Evolutionary conservation across 2,113 vertebrate species (phyloP).

Genomic region (Dipodomys merriami): DNA sequence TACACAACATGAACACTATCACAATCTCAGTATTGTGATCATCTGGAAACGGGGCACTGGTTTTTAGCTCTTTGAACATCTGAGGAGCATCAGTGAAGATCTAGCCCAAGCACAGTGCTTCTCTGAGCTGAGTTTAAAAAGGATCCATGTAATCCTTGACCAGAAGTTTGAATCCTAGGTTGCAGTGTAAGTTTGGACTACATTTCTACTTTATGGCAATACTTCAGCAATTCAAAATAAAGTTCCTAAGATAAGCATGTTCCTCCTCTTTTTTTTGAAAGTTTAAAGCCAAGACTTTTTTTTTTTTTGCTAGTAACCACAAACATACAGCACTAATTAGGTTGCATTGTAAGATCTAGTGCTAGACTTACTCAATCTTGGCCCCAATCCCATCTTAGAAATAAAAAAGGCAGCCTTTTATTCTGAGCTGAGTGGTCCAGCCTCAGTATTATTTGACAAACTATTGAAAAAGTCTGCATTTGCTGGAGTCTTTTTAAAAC

Average conservation of each 20-base stretch:
- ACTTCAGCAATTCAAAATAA: constrained; percentile 52
- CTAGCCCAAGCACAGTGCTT: not conserved
- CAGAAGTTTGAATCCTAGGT: constrained; percentile 41
- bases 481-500: constrained; percentile 15
- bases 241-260: constrained; percentile 48
- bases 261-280: not conserved
- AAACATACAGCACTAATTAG: not conserved
- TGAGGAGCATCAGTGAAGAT: constrained; percentile 39
- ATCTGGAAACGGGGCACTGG: constrained; percentile 65
- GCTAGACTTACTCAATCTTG: not conserved
- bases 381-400: not conserved
- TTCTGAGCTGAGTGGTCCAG: not conserved
- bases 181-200: not conserved
- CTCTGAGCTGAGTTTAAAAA: not conserved
- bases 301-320: constrained; percentile 28
- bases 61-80: constrained; percentile 12
- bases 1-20: constrained; percentile 72
- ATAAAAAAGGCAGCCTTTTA: not conserved
- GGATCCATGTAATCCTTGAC: not conserved
- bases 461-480: not conserved
- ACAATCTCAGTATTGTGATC: constrained; percentile 73
- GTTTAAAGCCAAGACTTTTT: constrained; percentile 47
- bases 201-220: not conserved
- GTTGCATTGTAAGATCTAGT: not conserved
- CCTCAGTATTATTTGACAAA: not conserved